phyloP scores from a whole-genome alignment of 2,113 vertebrate species.

The Okapia johnstoni region DNA sequence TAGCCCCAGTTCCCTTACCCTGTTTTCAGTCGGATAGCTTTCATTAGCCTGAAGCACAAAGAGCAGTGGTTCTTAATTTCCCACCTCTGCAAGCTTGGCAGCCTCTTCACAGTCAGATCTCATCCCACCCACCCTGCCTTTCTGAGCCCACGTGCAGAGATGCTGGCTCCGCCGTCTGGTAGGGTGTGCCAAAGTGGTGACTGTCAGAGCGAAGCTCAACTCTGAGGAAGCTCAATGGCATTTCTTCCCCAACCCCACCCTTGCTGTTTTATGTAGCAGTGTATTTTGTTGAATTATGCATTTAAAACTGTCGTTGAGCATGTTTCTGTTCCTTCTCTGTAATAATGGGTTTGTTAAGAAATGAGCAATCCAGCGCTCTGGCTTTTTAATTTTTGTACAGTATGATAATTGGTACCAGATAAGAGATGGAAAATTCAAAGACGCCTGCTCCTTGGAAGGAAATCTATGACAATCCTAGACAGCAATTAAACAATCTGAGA shows the following conservation, averaged over 20 bases:
- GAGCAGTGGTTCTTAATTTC: neutral
- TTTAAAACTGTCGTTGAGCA: neutral
- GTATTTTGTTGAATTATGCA: neutral
- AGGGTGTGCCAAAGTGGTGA: fast-evolving
- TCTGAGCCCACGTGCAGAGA: neutral
- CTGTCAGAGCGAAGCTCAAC: fast-evolving
- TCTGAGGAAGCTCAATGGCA: neutral
- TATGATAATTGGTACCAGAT: neutral
- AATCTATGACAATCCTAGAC: neutral
- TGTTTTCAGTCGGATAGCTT: neutral
- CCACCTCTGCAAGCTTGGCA: neutral
- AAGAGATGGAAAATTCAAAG: neutral
- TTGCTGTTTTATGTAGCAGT: neutral
- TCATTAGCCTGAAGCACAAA: neutral
- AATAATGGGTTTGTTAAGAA: neutral
- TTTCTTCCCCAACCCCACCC: neutral
- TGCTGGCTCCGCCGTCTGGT: neutral
- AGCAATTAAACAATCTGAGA: neutral
- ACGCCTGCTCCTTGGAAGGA: neutral
- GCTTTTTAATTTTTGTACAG: neutral
- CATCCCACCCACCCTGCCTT: neutral
- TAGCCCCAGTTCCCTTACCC: neutral
- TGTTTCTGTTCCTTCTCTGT: neutral
- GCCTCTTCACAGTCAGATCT: neutral
- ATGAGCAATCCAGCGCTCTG: neutral